Base-by-base conservation (phyloP, 1,140 invertebrate genomes). In the Neodiprion lecontei region DNA sequence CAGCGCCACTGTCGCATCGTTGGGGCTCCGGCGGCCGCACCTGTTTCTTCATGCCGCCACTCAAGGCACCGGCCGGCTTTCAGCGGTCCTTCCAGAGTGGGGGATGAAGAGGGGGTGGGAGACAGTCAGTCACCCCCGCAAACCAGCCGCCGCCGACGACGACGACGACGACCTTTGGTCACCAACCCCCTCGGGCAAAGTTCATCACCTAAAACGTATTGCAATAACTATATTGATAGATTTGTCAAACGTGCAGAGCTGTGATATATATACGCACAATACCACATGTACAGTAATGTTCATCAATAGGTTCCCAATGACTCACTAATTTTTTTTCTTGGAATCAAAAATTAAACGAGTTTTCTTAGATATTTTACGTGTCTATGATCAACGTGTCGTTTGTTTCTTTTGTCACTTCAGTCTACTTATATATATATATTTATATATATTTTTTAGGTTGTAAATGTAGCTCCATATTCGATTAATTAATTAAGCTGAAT, bases 1-100 rank as follows among this genome's bases (percentile, higher is more conserved):
- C 21, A 84, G 82, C 86, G 83, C 83, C 77, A 73, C 28, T 7
- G 61, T 70, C 17, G 66, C 68, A 70, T 66, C 53, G 61, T 47
- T 76, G 82, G 82, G 83, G 83, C 82, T 84, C 81, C 82, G 73
- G 79, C 83, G 82, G 84, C 80, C 83, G 82, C 79, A 79, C 71
- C 81, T 73, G 79, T 79, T 79, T 79, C 77, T 69, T 74, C 68
- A 72, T 73, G 50, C 78, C 75, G 75, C 75, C 76, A 71, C 76
- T 76, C 77, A 81, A 40, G 53, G n/a, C 53, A 61, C 53, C 53
- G 11, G n/a, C 53, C 53, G 11, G 53, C 53, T 61, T 17, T 61
- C 53, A 61, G 53, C 1, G 28, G 28, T 40, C 28, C 28, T 40
- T 3, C 28, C 28, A 1, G 74, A 21, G 74, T 48, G 66, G 68